phyloP scores from a whole-genome alignment of 2,797 vertebrate genomes.

The Sebastiscus albofasciatus region DNA sequence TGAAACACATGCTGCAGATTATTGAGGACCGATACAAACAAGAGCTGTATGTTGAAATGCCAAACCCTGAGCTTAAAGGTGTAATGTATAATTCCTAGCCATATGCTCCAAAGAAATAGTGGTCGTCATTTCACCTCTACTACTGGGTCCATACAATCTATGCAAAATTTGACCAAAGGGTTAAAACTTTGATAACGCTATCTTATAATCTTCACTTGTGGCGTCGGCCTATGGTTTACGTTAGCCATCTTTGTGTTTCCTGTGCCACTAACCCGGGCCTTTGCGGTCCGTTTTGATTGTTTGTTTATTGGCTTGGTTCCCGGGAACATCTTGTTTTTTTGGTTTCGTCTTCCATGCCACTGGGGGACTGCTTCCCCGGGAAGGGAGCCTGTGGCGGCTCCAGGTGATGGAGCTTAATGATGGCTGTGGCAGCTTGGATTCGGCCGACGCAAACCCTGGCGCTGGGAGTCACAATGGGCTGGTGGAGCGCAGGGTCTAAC shows the following conservation, averaged over 20 bases:
- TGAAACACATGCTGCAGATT: constrained; percentile 1
- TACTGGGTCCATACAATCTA: not conserved
- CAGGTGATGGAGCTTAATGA: not conserved
- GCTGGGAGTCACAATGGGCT: no score
- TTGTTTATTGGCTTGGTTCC: not conserved
- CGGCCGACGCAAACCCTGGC: not conserved
- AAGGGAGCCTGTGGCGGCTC: not conserved
- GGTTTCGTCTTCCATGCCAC: not conserved
- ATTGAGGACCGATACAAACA: constrained; percentile 4
- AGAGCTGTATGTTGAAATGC: not conserved
- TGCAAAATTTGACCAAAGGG: not conserved
- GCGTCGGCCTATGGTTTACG: no score
- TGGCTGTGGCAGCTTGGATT: not conserved
- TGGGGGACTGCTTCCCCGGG: not conserved
- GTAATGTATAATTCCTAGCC: not conserved
- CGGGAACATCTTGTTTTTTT: not conserved
- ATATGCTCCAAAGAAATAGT: not conserved
- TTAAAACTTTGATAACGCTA: not conserved
- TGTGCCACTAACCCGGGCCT: not conserved
- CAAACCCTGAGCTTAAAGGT: not conserved
- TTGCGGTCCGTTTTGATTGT: not conserved
- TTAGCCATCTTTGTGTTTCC: not conserved
- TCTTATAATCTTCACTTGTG: not conserved
- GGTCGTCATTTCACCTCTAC: not conserved
- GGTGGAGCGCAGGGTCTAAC: not conserved